phyloP scores from a whole-genome alignment of 2,797 vertebrate genomes.

The Arctocebus calabarensis region DNA sequence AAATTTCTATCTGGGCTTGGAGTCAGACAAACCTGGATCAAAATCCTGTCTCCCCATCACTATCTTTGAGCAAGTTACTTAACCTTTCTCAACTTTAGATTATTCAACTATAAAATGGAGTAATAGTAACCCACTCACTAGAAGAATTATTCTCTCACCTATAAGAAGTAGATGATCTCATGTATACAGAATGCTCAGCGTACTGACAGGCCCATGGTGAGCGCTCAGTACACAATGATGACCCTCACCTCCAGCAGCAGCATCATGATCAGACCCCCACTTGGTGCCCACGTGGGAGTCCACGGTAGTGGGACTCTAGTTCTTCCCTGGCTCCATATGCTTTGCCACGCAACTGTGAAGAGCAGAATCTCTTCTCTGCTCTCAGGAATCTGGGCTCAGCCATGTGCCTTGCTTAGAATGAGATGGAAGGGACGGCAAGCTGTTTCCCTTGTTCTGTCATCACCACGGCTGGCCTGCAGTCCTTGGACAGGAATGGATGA shows the following conservation, averaged over 20 bases:
- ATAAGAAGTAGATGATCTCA: background rate
- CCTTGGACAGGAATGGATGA: background rate
- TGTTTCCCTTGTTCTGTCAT: background rate
- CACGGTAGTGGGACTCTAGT: fast-evolving
- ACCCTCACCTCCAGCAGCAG: background rate
- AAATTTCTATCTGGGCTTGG: background rate
- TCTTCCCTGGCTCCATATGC: fast-evolving
- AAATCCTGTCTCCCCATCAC: background rate
- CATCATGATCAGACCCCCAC: too few species aligned
- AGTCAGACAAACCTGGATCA: background rate
- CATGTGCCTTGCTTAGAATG: background rate
- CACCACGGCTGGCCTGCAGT: background rate
- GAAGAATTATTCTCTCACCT: background rate
- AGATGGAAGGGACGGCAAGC: background rate
- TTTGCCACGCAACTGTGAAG: background rate
- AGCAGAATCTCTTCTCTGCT: background rate
- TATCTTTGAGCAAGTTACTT: background rate
- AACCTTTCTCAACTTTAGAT: background rate
- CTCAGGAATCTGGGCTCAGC: background rate
- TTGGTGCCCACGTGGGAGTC: fast-evolving
- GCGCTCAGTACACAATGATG: fast-evolving
- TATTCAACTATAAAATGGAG: background rate
- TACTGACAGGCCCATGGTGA: background rate
- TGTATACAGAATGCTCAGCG: background rate
- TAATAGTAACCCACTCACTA: too few species aligned